Conservation (phyloP, 30 jellyfish, hydroid and myxozoan species). For the Aurelia sp. region DNA sequence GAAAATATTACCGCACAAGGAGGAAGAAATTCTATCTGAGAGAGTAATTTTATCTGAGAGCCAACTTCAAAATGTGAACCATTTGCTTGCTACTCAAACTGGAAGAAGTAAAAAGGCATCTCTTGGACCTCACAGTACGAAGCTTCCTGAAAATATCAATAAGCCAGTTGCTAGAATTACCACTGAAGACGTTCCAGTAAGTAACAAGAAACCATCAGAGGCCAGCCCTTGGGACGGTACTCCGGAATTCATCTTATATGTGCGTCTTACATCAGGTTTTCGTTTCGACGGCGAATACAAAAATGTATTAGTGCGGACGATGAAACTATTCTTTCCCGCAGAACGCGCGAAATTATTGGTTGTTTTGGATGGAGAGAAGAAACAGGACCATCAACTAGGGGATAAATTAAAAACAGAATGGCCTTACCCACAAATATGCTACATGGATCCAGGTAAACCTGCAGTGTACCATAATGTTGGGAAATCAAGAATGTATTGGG, state of each 20-base stretch:
- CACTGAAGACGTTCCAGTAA: too few relatives aligned
- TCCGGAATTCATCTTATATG: slow-evolving; percentile 23
- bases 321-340: slow-evolving; percentile 29
- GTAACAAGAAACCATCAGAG: too few relatives aligned
- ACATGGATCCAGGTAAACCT: slow-evolving; percentile 8
- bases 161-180: too few relatives aligned
- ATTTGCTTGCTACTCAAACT: too few relatives aligned
- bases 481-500: slow-evolving; percentile 58
- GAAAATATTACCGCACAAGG: too few relatives aligned
- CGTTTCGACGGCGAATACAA: slow-evolving; percentile 25
- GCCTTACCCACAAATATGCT: slow-evolving; percentile 57
- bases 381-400: slow-evolving; percentile 25
- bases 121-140: too few relatives aligned
- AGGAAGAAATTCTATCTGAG: too few relatives aligned
- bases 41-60: too few relatives aligned
- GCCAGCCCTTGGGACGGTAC: slow-evolving; percentile 6
- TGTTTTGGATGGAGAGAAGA: slow-evolving; percentile 30
- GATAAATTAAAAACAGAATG: slow-evolving; percentile 7
- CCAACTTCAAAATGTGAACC: too few relatives aligned
- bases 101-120: too few relatives aligned
- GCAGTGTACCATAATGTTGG: slow-evolving; percentile 35
- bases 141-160: too few relatives aligned
- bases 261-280: slow-evolving; percentile 8
- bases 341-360: slow-evolving; percentile 30
- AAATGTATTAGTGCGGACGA: slow-evolving; percentile 2